Evolutionary conservation across 2,888 invertebrate genomes (phyloP), one percentile per base, ranked within the genome.

Genomic region (Ceramica pisi): DNA sequence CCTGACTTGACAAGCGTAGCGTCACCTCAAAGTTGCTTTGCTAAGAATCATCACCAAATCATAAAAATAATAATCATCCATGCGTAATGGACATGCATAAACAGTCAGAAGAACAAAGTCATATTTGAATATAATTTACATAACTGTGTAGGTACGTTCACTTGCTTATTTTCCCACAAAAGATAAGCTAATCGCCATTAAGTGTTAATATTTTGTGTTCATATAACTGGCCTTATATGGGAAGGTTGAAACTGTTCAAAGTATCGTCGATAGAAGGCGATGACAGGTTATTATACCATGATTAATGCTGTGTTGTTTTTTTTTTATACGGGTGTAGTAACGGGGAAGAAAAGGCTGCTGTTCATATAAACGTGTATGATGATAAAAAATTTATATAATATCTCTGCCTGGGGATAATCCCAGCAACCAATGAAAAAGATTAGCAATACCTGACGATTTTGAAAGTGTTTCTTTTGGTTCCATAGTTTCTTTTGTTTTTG

Each of bases 161-260:
- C 44, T 31, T 21, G 48, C 50, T 50, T 50, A 56, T 50, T 74
- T 74, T 68, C 74, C 6, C 74, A 78, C 53, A 50, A 44, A 62
- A 68, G 65, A 68, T 74, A 74, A 55, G 57, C 31, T 67, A 65
- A 76, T 65, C 56, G 50, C 19, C 26, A 60, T 69, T 78, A 23
- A 50, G 41, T 64, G 55, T 50, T 56, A 60, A 74, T 41, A 65
- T 38, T 59, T 44, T 35, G 50, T 69, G 65, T 38, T 59, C 26
- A 26, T 68, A 38, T 63, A 31, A 41, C 38, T 9, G 50, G 41
- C 31, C 31, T 19, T 59, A 19, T 65, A 50, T 14, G 57, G 44
- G 14, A 59, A 31, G n/a, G 65, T 59, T 78, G 35, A 57, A 78
- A 72, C 57, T 67, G 65, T 59, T 78, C 41, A 53, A 78, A 72